Conservation (phyloP, 2,113 vertebrate species). For the Guaruba guarouba region DNA sequence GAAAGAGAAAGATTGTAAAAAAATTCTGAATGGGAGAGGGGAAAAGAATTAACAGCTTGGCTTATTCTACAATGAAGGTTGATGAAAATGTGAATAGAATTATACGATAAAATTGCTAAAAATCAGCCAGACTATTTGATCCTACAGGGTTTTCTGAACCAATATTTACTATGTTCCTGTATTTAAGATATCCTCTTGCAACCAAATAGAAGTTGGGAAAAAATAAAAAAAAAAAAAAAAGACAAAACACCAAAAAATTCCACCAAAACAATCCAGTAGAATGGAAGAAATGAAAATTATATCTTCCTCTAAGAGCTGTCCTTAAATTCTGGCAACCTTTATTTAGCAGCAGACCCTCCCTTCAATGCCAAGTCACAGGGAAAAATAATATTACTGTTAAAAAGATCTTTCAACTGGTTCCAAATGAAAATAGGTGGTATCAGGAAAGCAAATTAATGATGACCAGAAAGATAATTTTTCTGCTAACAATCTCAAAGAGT, state of each 20-base stretch:
- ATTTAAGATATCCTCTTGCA: background rate
- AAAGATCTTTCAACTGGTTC: too few relatives aligned
- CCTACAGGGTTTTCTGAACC: fast-evolving
- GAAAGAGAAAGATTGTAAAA: background rate
- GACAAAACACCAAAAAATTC: background rate
- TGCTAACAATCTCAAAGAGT: background rate
- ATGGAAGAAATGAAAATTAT: background rate
- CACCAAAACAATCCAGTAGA: background rate
- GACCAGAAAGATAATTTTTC: background rate
- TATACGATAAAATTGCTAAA: background rate
- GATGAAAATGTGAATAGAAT: background rate
- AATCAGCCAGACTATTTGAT: background rate
- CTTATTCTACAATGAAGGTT: background rate
- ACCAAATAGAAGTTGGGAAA: background rate
- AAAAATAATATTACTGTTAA: background rate
- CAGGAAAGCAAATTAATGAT: background rate
- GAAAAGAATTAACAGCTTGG: background rate
- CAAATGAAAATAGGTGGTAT: background rate
- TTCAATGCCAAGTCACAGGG: background rate
- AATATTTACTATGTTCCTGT: background rate
- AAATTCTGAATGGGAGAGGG: background rate
- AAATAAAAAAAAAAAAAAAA: background rate
- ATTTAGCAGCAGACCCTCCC: background rate
- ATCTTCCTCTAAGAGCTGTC: background rate
- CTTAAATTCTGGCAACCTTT: background rate